Conservation (phyloP, 2,888 invertebrate species). For the Caenorhabditis wallacei region DNA sequence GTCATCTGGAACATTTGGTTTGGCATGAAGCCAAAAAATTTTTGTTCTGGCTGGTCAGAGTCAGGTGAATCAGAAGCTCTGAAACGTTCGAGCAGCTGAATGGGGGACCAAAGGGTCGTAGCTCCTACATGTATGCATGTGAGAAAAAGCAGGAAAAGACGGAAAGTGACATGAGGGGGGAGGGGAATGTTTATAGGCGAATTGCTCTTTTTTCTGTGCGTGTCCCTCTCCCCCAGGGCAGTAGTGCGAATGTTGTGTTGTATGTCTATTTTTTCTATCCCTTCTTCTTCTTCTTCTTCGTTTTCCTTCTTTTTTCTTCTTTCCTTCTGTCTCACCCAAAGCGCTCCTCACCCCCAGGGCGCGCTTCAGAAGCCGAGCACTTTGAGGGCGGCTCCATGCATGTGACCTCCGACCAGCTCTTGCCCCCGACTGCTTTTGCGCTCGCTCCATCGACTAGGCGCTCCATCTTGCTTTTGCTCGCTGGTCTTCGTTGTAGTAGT, state of each 20-base stretch:
- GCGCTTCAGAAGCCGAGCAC: slow-evolving; percentile 65
- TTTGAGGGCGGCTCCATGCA: slow-evolving; percentile 65
- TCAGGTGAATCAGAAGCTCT: slow-evolving; percentile 23
- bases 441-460: slow-evolving; percentile 35
- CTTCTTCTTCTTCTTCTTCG: slow-evolving; percentile 44
- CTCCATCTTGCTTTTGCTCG: slow-evolving; percentile 43
- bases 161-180: slow-evolving; percentile 62
- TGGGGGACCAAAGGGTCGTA: slow-evolving; percentile 27
- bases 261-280: slow-evolving; percentile 63
- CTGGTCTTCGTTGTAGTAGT: slow-evolving; percentile 58
- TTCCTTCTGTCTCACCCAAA: slow-evolving; percentile 57
- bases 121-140: slow-evolving; percentile 55
- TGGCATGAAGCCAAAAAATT: slow-evolving; percentile 30
- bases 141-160: slow-evolving; percentile 60
- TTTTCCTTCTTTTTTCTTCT: slow-evolving; percentile 46
- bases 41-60: not conserved
- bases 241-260: slow-evolving; percentile 65
- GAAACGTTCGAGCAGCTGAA: slow-evolving; percentile 64
- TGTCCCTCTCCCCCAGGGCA: slow-evolving; percentile 66
- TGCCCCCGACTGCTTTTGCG: slow-evolving; percentile 18
- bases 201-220: slow-evolving; percentile 68
- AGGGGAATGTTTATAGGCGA: slow-evolving; percentile 68
- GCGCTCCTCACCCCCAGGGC: slow-evolving; percentile 60
- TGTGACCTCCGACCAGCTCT: slow-evolving; percentile 64
- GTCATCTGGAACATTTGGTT: not conserved